Percentiles rank a stretch among this genome's conserved stretches.
Evolutionary conservation across 1,140 invertebrate species (phyloP).

Genomic region (Drosophila lini): DNA sequence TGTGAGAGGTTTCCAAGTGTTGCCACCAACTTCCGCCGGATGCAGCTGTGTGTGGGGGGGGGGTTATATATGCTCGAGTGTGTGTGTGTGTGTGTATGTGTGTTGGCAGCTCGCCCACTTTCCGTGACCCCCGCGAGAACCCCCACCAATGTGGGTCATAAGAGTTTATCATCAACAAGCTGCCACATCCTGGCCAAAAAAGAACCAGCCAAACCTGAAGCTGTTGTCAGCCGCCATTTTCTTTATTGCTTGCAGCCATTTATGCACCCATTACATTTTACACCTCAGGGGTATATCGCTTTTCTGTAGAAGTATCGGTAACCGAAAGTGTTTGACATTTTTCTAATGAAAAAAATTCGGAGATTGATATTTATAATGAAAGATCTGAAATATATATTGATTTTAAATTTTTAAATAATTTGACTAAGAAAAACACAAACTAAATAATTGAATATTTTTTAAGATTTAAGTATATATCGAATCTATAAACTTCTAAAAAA

Average conservation of each 20-base stretch:
- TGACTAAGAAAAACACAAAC: too few species aligned
- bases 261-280: constrained; percentile 19
- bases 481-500: not conserved
- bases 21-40: constrained; percentile 78
- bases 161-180: constrained; percentile 81
- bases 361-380: not conserved
- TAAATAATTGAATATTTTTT: not conserved
- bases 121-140: constrained; percentile 8
- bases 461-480: not conserved
- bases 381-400: not conserved
- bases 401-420: not conserved
- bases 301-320: not conserved
- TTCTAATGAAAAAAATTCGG: too few species aligned
- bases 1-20: constrained; percentile 53
- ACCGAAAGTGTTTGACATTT: not conserved
- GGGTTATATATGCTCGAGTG: not conserved
- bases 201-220: constrained; percentile 54
- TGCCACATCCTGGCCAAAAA: constrained; percentile 74
- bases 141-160: constrained; percentile 71
- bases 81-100: not conserved
- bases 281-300: constrained; percentile 9
- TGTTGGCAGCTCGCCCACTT: constrained; percentile 44
- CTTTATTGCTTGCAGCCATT: constrained; percentile 41
- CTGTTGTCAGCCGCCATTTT: constrained; percentile 55
- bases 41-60: constrained; percentile 36